Base-by-base conservation (phyloP, 1,140 invertebrate species). In the Panagrolaimus sp. region DNA sequence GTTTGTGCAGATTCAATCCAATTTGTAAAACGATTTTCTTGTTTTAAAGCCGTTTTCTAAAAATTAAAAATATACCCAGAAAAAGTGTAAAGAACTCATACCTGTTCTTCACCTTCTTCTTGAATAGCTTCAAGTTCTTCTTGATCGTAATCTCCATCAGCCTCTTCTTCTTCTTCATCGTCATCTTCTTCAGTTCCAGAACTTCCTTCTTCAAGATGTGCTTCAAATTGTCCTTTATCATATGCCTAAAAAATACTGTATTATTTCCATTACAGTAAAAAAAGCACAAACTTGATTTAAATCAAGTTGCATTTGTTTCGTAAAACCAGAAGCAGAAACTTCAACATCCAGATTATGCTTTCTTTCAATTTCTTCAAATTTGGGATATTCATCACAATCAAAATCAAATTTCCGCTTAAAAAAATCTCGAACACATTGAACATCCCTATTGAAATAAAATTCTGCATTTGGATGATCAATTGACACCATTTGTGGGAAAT, bases 401-500 rank as follows among this genome's bases (percentile, higher is more conserved):
- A 91, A 98, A 0, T 87, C 87, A 84, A 96, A 98, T 66, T 91
- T 87, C 83, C 89, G 89, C 78, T 89, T 90, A 84, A 98, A 98
- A 84, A 97, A 97, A 65, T 91, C 89, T 70, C 89, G 87, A 13
- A 99, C 87, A 84, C 95, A 97, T 53, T 89, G 89, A 0, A 98
- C 94, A 87, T 99, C 96, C 77, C 96, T 87, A 68, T 98, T 89
- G 84, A 98, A 99, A 85, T 91, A 92, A 88, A 89, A 88, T 87
- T 95, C 88, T 43, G 94, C 95, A 86, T 98, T 95, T 20, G 86
- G 82, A 86, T 98, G 95, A 57, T 89, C 89, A 0, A 90, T 96
- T 7, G 93, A 96, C 48, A 99, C 88, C 95, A 99, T 98, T 87
- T 99, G 96, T 1, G 96, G 96, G 84, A 99, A 98, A 87, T 99